phyloP scores from a whole-genome alignment of 2,888 invertebrate species.

The Microdon myrmicae region DNA sequence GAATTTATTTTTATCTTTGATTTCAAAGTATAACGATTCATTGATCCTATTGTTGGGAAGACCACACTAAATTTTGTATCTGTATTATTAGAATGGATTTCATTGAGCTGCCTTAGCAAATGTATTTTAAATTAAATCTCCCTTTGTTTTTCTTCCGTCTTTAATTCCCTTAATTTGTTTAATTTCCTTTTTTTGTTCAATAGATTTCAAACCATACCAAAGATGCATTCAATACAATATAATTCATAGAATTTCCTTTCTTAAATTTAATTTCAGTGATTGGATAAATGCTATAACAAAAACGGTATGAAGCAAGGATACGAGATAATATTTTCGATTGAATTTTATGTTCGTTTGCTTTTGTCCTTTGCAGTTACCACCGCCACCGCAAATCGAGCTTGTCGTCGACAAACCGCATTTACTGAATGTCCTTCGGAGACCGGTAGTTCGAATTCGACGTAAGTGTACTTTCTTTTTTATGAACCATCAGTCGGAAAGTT shows the following conservation, averaged over 20 bases:
- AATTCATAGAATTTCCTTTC: constrained; percentile 52
- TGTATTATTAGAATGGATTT: too few relatives aligned
- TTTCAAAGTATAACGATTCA: constrained; percentile 44
- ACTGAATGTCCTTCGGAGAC: constrained; percentile 73
- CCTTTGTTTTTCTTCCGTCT: too few relatives aligned
- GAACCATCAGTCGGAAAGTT: background rate
- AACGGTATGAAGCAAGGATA: constrained; percentile 72
- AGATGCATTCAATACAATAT: too few relatives aligned
- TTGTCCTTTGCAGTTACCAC: constrained; percentile 71
- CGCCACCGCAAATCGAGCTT: constrained; percentile 78
- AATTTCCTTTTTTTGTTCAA: too few relatives aligned
- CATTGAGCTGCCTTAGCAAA: too few relatives aligned
- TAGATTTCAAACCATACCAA: too few relatives aligned
- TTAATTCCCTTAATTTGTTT: too few relatives aligned
- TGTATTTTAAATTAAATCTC: too few relatives aligned
- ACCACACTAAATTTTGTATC: too few relatives aligned
- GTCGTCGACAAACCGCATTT: constrained; percentile 77
- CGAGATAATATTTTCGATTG: constrained; percentile 4
- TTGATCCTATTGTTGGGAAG: too few relatives aligned
- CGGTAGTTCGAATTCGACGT: constrained; percentile 74
- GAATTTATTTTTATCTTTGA: constrained; percentile 39
- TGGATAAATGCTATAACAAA: constrained; percentile 84
- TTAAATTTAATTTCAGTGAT: constrained; percentile 70
- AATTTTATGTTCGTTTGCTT: background rate
- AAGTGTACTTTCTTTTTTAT: constrained; percentile 59